These are phyloP conservation scores for Scelioninae gen. 1 DNA, from an alignment of 2,888 invertebrate genomes.

Conservation along the genomic window DNA sequence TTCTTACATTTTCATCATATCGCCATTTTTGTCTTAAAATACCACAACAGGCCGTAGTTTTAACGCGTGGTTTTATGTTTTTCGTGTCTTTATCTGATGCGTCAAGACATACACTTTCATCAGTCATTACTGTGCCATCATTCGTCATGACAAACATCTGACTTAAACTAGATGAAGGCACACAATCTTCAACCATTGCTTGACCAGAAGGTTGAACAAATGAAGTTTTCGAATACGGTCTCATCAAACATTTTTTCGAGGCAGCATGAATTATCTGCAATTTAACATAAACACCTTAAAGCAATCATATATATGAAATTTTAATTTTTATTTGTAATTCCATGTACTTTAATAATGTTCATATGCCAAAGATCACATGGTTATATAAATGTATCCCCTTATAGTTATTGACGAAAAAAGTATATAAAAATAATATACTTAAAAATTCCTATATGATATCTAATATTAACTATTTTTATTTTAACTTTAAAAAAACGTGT, in stretches of 20 bases:
- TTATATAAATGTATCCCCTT: too few species aligned
- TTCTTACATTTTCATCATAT: slow-evolving; percentile 85
- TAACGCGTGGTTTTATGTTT: slow-evolving; percentile 87
- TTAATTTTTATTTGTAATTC: too few species aligned
- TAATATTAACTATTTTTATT: too few species aligned
- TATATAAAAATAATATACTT: not conserved
- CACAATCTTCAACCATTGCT: slow-evolving; percentile 88
- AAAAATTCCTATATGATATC: too few species aligned
- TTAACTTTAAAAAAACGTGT: too few species aligned
- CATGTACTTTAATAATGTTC: too few species aligned
- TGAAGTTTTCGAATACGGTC: slow-evolving; percentile 86
- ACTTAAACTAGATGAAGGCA: slow-evolving; percentile 86
- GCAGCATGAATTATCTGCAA: slow-evolving; percentile 86
- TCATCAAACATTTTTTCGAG: slow-evolving; percentile 87
- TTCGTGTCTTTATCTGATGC: slow-evolving; percentile 86
- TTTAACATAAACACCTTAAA: not conserved
- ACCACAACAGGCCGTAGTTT: slow-evolving; percentile 90
- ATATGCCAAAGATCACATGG: too few species aligned
- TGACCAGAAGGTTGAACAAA: slow-evolving; percentile 89
- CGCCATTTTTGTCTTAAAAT: slow-evolving; percentile 89
- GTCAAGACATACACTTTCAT: slow-evolving; percentile 94
- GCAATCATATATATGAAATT: too few species aligned
- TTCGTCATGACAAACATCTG: slow-evolving; percentile 90
- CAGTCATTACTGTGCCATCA: slow-evolving; percentile 91
- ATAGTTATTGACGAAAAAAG: not conserved